Base-by-base conservation (phyloP, 2,113 vertebrate genomes). In the Notothenia rossii region DNA sequence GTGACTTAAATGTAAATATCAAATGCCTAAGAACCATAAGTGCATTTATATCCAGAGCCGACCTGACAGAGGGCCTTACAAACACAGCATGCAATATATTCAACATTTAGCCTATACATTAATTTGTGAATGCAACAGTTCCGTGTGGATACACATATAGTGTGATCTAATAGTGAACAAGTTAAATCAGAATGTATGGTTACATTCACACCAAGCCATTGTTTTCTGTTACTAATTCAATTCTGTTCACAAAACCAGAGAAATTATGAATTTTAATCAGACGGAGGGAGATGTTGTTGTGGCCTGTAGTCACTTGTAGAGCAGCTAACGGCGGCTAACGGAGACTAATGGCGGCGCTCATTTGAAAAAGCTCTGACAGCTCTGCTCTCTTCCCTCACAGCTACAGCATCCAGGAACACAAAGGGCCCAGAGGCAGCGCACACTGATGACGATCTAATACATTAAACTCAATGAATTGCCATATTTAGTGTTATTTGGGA, bases 381-480 rank as follows among this genome's bases (percentile, higher is more conserved):
- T 76, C 69, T 11, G 71, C 81, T 81, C 70, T 59, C 77, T 1
- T 68, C 77, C 43, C 81, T 80, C 49, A 1, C 33, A 84, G 86
- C 75, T 62, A 68, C 76, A 75, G 65, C 49, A 1, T 53, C 70
- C 80, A 63, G 74, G 90, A 74, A 75, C 71, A 81, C 77, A 83
- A 63, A 76, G 66, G 36, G 58, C 89, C 68, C 77, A 29, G 29
- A 14, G 4, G 84, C 74, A n/a, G 43, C 72, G 3, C 2, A 50
- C 73, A 54, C 82, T 60, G 76, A 84, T 45, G 86, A 87, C 53
- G 18, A 81, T 82, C 86, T 85, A 81, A 93, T 93, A 81, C 80
- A 93, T 93, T 89, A 86, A 83, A 86, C 72, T 81, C 87, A 92
- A 93, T 94, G 93, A 92, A 93, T 94, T 85, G 87, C 79, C 75